A percentile compares a stretch with the other conserved stretches of the same genome.
Evolutionary conservation across 1,140 invertebrate species (phyloP).

Genomic region (Bilobella aurantiaca): DNA sequence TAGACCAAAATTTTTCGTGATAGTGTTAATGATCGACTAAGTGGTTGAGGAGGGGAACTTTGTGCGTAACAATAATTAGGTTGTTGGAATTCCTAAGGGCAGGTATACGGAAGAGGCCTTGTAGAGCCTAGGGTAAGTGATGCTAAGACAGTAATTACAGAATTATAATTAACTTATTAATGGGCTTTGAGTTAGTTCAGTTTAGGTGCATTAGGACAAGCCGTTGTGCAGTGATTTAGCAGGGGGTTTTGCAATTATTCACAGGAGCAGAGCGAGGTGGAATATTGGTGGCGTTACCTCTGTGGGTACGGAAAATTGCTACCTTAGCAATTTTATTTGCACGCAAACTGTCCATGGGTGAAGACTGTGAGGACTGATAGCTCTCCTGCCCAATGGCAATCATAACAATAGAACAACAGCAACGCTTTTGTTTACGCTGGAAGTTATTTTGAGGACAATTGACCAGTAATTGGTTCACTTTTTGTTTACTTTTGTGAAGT

Average conservation of each 20-base stretch:
- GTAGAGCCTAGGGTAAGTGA: too few species aligned
- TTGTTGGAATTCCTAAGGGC: too few species aligned
- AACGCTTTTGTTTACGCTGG: not conserved
- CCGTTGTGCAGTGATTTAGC: too few species aligned
- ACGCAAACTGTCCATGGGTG: not conserved
- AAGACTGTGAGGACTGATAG: not conserved
- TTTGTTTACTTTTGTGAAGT: not conserved
- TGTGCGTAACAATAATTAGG: too few species aligned
- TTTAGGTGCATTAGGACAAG: too few species aligned
- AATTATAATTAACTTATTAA: too few species aligned
- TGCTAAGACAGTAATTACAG: too few species aligned
- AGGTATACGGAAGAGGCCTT: too few species aligned
- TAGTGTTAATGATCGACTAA: too few species aligned
- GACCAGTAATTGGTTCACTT: not conserved
- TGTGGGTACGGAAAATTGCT: not conserved
- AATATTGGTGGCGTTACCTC: not conserved
- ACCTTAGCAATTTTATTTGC: slow-evolving; percentile 4
- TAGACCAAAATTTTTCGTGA: too few species aligned
- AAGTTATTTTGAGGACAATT: not conserved
- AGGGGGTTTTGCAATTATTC: slow-evolving; percentile 8
- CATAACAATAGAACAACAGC: not conserved
- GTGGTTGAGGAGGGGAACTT: too few species aligned
- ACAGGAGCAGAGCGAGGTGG: not conserved
- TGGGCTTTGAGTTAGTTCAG: too few species aligned
- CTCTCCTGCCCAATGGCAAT: not conserved